These are phyloP conservation scores for Sphaeramia orbicularis DNA, from an alignment of 2,797 vertebrate genomes.

Conservation along the genomic window DNA sequence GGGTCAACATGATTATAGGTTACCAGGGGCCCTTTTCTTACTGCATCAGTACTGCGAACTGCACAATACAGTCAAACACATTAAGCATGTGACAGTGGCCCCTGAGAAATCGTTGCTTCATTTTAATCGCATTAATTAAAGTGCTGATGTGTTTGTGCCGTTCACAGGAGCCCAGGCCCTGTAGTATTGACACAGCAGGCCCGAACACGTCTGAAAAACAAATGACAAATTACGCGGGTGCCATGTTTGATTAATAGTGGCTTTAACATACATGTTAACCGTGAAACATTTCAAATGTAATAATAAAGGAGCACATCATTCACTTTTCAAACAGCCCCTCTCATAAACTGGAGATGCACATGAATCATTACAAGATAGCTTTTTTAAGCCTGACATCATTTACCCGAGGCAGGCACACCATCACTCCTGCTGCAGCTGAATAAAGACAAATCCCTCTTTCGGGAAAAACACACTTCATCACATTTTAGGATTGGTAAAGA, in stretches of 20 bases:
- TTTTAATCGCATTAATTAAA: slow-evolving; percentile 74
- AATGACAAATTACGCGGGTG: slow-evolving; percentile 70
- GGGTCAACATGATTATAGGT: not conserved
- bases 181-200: slow-evolving; percentile 59
- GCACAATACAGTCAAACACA: slow-evolving; percentile 9
- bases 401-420: slow-evolving; percentile 40
- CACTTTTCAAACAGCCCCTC: slow-evolving; percentile 73
- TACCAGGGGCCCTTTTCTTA: slow-evolving; percentile 36
- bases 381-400: slow-evolving; percentile 61
- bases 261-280: slow-evolving; percentile 78
- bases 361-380: slow-evolving; percentile 71
- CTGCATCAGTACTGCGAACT: slow-evolving; percentile 17
- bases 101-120: slow-evolving; percentile 59
- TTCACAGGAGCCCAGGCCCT: slow-evolving; percentile 49
- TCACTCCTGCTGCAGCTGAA: slow-evolving; percentile 34
- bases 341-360: slow-evolving; percentile 67
- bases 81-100: slow-evolving; percentile 41
- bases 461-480: slow-evolving; percentile 7
- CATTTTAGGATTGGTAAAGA: not conserved
- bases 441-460: slow-evolving; percentile 17
- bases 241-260: slow-evolving; percentile 78
- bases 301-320: slow-evolving; percentile 79
- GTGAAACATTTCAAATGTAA: slow-evolving; percentile 73
- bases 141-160: slow-evolving; percentile 67
- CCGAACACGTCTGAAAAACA: slow-evolving; percentile 56